Conservation (phyloP, 2,888 invertebrate genomes). For the Drosophila heteroneura region DNA sequence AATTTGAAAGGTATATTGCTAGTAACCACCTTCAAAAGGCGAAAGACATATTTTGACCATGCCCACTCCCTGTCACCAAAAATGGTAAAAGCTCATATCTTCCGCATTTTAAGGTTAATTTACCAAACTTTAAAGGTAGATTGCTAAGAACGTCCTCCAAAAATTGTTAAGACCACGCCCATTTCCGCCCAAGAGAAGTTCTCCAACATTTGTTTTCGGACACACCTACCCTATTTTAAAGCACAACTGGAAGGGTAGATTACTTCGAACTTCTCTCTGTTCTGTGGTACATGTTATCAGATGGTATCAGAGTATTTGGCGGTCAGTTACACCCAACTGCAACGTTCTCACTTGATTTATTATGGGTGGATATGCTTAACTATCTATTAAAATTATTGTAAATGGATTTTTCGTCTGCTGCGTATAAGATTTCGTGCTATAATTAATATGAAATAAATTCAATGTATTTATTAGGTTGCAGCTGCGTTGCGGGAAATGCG, state of each 20-base stretch:
- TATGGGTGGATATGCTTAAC: not conserved
- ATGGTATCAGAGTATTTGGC: not conserved
- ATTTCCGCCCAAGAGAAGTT: not conserved
- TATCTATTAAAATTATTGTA: not conserved
- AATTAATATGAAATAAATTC: not conserved
- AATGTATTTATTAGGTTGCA: conserved; percentile 86
- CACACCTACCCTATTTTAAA: not conserved
- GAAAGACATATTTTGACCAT: not conserved
- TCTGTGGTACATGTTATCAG: not conserved
- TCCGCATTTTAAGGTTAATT: not conserved
- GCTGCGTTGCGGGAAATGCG: conserved; percentile 94
- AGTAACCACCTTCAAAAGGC: not conserved
- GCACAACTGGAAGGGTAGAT: not conserved
- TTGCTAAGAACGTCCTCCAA: not conserved
- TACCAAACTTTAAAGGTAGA: not conserved
- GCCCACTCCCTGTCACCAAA: not conserved
- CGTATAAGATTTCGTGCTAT: not conserved
- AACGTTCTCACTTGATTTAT: not conserved
- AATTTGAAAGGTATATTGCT: not conserved
- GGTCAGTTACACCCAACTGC: not conserved
- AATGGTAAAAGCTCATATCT: not conserved
- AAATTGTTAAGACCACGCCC: not conserved
- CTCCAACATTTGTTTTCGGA: not conserved
- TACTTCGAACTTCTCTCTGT: not conserved
- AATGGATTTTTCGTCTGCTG: not conserved